These are phyloP conservation scores for Halictus rubicundus DNA, from an alignment of 1,140 invertebrate species.

Conservation along the genomic window DNA sequence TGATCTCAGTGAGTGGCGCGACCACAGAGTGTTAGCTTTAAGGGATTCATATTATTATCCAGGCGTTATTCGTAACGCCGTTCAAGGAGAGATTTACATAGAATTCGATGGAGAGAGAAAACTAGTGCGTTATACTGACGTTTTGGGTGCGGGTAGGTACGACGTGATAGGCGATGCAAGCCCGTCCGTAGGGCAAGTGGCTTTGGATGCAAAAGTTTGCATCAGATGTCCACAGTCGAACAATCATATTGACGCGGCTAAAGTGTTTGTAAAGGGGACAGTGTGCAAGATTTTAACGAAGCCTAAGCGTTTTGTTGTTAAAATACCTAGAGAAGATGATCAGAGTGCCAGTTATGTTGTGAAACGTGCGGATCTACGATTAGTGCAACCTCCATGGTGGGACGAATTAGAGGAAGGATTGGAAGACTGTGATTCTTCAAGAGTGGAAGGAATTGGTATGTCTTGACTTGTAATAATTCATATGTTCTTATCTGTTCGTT, in stretches of 20 bases:
- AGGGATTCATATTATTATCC: slow-evolving; percentile 90
- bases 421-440: slow-evolving; percentile 71
- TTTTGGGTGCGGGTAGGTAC: slow-evolving; percentile 88
- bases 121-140: slow-evolving; percentile 85
- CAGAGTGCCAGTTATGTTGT: slow-evolving; percentile 82
- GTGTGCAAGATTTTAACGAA: slow-evolving; percentile 87
- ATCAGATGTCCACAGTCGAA: slow-evolving; percentile 82
- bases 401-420: slow-evolving; percentile 91
- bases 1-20: slow-evolving; percentile 94
- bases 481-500: not conserved
- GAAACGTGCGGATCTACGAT: slow-evolving; percentile 92
- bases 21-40: slow-evolving; percentile 94
- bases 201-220: slow-evolving; percentile 85
- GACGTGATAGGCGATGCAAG: slow-evolving; percentile 96
- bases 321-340: slow-evolving; percentile 81
- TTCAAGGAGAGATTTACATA: slow-evolving; percentile 74
- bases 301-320: slow-evolving; percentile 89
- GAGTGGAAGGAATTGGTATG: slow-evolving; percentile 71
- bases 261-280: slow-evolving; percentile 91
- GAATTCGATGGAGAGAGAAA: slow-evolving; percentile 82
- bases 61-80: slow-evolving; percentile 84
- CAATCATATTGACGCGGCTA: slow-evolving; percentile 73
- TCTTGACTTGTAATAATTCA: not conserved
- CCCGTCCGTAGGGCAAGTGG: slow-evolving; percentile 90
- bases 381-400: slow-evolving; percentile 95